These are phyloP conservation scores for Stomorhina lunata DNA, from an alignment of 2,888 invertebrate species.

Conservation along the genomic window DNA sequence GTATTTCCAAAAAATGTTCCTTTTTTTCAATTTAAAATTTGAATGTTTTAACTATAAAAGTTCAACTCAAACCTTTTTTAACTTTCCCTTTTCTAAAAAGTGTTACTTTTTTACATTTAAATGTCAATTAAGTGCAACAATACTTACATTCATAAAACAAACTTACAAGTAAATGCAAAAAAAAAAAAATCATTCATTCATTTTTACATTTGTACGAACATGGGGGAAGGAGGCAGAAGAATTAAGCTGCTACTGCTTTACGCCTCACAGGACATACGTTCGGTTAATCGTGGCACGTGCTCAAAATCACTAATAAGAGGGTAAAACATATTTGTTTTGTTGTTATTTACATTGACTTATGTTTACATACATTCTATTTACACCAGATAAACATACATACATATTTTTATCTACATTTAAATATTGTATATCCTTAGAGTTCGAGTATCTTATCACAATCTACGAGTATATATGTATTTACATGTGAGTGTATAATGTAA, in stretches of 20 bases:
- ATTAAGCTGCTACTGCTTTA: constrained; percentile 49
- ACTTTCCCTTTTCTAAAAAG: neutral
- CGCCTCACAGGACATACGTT: constrained; percentile 60
- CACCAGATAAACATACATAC: neutral
- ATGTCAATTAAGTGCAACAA: constrained; percentile 19
- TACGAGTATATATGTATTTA: neutral
- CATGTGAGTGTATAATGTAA: constrained; percentile 8
- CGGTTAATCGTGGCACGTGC: constrained; percentile 69
- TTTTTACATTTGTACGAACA: neutral
- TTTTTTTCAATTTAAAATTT: no score
- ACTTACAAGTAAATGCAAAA: neutral
- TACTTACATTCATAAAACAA: neutral
- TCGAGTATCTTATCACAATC: neutral
- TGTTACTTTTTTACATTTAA: constrained; percentile 12
- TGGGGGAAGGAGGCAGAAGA: neutral
- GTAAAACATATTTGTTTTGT: constrained; percentile 32
- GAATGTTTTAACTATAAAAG: no score
- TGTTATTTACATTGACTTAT: constrained; percentile 29
- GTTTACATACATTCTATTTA: neutral
- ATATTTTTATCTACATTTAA: neutral
- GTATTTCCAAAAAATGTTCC: no score
- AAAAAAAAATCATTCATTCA: neutral
- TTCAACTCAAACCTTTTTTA: no score
- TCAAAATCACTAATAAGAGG: constrained; percentile 67
- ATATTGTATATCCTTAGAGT: neutral